Evolutionary conservation across 2,888 invertebrate species (phyloP), one percentile per base, ranked within the genome.

Genomic region (Drosophila antonietae): DNA sequence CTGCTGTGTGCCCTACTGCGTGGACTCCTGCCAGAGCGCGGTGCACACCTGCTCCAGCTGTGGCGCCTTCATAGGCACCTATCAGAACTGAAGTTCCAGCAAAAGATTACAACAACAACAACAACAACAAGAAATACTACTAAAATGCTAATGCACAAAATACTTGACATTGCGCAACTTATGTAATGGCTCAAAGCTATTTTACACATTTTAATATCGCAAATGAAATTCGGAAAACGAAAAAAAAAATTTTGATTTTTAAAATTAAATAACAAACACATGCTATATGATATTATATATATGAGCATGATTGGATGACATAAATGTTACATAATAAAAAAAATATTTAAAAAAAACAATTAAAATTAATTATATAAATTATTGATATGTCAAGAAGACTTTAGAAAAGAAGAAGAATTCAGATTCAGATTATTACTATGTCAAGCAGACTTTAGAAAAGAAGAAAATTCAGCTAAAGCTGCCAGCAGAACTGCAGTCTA

Each of bases 21-120:
- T 84, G 62, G 74, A 92, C 52, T 88, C 80, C 44, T 91, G 91
- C 62, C 90, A 90, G 72, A 91, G 80, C 71, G 85, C 90, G 37
- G 80, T 83, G 4, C 91, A 91, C 69, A 80, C 70, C 46, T 91
- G 92, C 72, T 65, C 69, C 47, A 78, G 74, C 56, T 92, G 91
- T 53, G 83, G 88, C 55, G 78, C 88, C 44, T 91, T 79, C 55
- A 59, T 92, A 56, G 92, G 91, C 7, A 60, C 71, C 51, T 83
- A 83, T 66, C 78, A 80, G 12, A 90, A 90, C 37, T 90, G 47
- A 55, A 55, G 43, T 5, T 1, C 0, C 2, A 8, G 2, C 7
- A 12, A 28, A 2, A 8, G 33, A 33, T 33, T 52, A 49, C 28
- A 49, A 31, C n/a, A 49, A 49, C 49, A n/a, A n/a, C n/a, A 53